These are phyloP conservation scores for Sesia apiformis DNA, from an alignment of 2,888 invertebrate species.

Conservation along the genomic window DNA sequence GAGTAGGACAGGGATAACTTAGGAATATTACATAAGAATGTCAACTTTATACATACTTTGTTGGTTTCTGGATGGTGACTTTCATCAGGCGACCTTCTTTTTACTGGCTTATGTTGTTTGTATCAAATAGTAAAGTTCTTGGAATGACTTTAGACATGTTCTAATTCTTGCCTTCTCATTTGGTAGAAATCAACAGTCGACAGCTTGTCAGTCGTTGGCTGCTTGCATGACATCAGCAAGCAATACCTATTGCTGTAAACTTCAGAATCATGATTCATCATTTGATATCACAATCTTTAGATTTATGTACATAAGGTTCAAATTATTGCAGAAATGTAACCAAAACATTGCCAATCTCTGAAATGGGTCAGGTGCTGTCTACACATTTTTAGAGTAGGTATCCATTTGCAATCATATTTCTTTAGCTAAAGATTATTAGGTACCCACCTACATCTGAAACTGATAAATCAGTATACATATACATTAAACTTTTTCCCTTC, in stretches of 20 bases:
- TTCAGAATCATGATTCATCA: slow-evolving; percentile 51
- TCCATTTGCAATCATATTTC: no score
- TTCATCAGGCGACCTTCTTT: slow-evolving; percentile 12
- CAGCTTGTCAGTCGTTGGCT: slow-evolving; percentile 4
- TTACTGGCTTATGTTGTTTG: slow-evolving; percentile 21
- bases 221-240: slow-evolving; percentile 64
- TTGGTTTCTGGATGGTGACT: slow-evolving; percentile 3
- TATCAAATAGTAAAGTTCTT: slow-evolving; percentile 27
- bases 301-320: neutral
- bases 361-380: neutral
- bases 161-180: slow-evolving; percentile 11
- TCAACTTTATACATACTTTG: slow-evolving; percentile 4
- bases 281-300: neutral
- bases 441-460: no score
- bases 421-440: no score
- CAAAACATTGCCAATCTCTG: neutral
- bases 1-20: slow-evolving; percentile 9
- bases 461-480: no score
- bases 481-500: no score
- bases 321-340: neutral
- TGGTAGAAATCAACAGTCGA: slow-evolving; percentile 1
- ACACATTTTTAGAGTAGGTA: no score
- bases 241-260: slow-evolving; percentile 49
- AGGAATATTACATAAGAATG: slow-evolving; percentile 61
- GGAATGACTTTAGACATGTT: slow-evolving; percentile 36